Percentiles rank a stretch among this genome's conserved stretches.
Evolutionary conservation across 2,888 invertebrate species (phyloP).

Genomic region (Prosapia bicincta): DNA sequence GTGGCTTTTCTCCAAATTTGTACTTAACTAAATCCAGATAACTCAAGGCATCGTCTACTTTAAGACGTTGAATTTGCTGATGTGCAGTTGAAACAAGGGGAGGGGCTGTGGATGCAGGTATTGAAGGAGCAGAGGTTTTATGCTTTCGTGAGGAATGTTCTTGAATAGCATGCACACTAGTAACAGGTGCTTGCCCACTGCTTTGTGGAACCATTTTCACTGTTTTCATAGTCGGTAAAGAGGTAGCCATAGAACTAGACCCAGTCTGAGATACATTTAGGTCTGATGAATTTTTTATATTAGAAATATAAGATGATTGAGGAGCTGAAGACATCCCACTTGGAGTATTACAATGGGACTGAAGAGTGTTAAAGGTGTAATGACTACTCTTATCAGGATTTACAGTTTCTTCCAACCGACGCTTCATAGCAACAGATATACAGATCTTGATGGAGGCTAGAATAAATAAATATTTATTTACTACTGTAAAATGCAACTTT

Average conservation of each 20-base stretch:
- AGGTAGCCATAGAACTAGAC: neutral
- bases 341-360: neutral
- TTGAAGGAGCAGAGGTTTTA: neutral
- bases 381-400: neutral
- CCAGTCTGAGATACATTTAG: neutral
- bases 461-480: neutral
- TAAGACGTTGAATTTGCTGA: conserved; percentile 80
- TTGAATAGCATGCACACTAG: neutral
- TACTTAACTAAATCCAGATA: conserved; percentile 89
- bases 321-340: neutral
- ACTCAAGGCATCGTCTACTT: conserved; percentile 96
- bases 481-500: too few relatives aligned
- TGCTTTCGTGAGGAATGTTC: neutral
- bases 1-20: conserved; percentile 93
- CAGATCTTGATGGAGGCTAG: neutral
- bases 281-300: neutral
- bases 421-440: neutral
- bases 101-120: conserved; percentile 20
- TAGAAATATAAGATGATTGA: neutral
- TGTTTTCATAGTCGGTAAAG: neutral
- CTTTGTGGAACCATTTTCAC: neutral
- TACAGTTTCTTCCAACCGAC: neutral
- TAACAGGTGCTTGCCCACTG: neutral
- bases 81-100: conserved; percentile 35
- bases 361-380: neutral